A percentile compares a stretch with the other conserved stretches of the same genome.
Conservation (phyloP, 37 sponge, comb jelly and placozoan genomes). For the Theonella swinhoei region DNA sequence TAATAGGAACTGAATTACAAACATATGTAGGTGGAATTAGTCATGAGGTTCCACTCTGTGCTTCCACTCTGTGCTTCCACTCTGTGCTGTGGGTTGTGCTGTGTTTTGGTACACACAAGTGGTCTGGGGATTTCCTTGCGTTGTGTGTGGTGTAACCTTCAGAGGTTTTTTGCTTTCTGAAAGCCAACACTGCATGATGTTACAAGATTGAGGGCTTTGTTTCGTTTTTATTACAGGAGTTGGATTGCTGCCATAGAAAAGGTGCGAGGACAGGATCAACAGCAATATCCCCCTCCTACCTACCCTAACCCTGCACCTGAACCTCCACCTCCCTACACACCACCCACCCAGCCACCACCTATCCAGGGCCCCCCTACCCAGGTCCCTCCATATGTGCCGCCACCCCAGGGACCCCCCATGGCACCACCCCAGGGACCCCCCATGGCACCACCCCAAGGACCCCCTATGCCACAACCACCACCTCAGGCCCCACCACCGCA, state of each 20-base stretch:
- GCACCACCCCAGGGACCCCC: not conserved
- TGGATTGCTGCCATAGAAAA: slow-evolving; percentile 42
- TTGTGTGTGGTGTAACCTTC: too few relatives aligned
- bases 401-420: not conserved
- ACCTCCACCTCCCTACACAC: not conserved
- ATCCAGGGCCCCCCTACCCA: too few relatives aligned
- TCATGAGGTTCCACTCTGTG: too few relatives aligned
- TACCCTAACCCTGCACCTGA: slow-evolving; percentile 15
- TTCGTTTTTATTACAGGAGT: slow-evolving; percentile 2
- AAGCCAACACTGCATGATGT: not conserved
- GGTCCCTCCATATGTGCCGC: too few relatives aligned
- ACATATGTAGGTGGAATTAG: too few relatives aligned
- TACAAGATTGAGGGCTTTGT: not conserved
- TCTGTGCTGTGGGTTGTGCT: too few relatives aligned
- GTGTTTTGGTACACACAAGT: too few relatives aligned
- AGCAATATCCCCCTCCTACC: slow-evolving; percentile 54
- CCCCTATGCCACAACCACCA: not conserved
- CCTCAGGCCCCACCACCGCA: not conserved
- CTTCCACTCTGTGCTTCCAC: too few relatives aligned
- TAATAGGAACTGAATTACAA: too few relatives aligned
- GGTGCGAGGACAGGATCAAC: not conserved
- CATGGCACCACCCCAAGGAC: not conserved
- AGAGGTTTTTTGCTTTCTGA: too few relatives aligned
- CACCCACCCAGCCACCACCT: not conserved
- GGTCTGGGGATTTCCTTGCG: too few relatives aligned